Base-by-base conservation (phyloP, 2,113 vertebrate genomes). In the Ageneiosus marmoratus region DNA sequence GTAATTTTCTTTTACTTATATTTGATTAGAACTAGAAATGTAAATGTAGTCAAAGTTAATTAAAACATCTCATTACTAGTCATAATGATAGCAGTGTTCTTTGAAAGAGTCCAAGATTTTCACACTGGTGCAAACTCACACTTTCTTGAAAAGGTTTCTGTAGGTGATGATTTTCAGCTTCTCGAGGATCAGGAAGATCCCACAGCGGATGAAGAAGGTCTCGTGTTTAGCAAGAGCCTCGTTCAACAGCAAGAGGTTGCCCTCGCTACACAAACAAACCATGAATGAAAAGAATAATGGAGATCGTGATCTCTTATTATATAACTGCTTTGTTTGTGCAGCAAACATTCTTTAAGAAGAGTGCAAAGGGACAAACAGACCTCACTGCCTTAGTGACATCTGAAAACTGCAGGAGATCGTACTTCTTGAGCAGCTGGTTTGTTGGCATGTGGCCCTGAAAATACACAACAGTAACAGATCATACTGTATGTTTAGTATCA, bases 101-200 rank as follows among this genome's bases (percentile, higher is more conserved):
- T 20, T 12, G 27, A 32, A 34, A 32, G 27, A 63, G 32, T 50
- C 41, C 37, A 29, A 34, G 20, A 27, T 44, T 8, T 4, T 78
- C 22, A 48, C n/a, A 18, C 44, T 15, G n/a, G 32, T 18, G 34
- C 12, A 16, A 24, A 86, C 97, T 96, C 90, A 99, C 98, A 99
- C 97, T 97, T 97, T 99, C 91, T 99, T 99, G 87, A 98, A 99
- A 84, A 99, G 97, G 90, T 98, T 99, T 88, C 98, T 94, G 92
- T 96, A 98, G 0, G 97, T 98, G 94, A 99, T 99, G 87, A 99
- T 96, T 90, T 99, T 99, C 60, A 99, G 93, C 88, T 99, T 99
- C 89, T 99, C 98, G 7, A 99, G 95, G 90, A 99, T 99, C 80
- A 99, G 96, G 90, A 99, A 99, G 89, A 99, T 99, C 12, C 98